Evolutionary conservation across 1,140 invertebrate species (phyloP).

Genomic region (Ceratina japonica): DNA sequence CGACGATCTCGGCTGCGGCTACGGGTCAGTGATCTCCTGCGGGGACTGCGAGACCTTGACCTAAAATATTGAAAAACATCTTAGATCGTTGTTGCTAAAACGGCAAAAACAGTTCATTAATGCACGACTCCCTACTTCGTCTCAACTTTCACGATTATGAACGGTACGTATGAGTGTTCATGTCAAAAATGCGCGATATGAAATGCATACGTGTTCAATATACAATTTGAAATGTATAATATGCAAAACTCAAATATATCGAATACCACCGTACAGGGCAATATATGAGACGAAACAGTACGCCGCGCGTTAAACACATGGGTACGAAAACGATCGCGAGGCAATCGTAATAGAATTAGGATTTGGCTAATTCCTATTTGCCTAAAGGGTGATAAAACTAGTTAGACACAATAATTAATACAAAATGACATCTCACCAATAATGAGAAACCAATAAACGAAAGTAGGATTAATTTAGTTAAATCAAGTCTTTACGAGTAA

Average conservation of each 20-base stretch:
- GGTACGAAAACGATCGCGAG: constrained; percentile 73
- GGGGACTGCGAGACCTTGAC: constrained; percentile 76
- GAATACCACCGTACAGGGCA: neutral
- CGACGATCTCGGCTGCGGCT: constrained; percentile 78
- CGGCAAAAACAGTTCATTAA: constrained; percentile 34
- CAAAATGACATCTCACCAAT: constrained; percentile 71
- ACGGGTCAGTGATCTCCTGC: constrained; percentile 75
- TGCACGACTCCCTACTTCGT: constrained; percentile 38
- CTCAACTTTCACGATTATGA: neutral
- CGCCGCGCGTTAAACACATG: constrained; percentile 64
- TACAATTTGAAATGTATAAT: too few relatives aligned
- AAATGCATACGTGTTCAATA: neutral
- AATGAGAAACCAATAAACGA: constrained; percentile 71
- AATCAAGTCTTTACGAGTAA: constrained; percentile 61
- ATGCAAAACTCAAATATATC: neutral
- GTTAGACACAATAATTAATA: constrained; percentile 73
- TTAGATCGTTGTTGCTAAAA: constrained; percentile 42
- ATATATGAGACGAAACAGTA: constrained; percentile 56
- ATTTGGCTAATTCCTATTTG: constrained; percentile 72
- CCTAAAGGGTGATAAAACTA: constrained; percentile 73
- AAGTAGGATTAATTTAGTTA: constrained; percentile 68
- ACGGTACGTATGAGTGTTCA: neutral
- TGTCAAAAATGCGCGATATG: neutral
- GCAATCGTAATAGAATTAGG: constrained; percentile 72
- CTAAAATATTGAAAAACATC: constrained; percentile 72